Percentiles rank a stretch among this genome's conserved stretches.
phyloP scores from a whole-genome alignment of 2,888 invertebrate species.

The Drepanosiphum platanoidis region DNA sequence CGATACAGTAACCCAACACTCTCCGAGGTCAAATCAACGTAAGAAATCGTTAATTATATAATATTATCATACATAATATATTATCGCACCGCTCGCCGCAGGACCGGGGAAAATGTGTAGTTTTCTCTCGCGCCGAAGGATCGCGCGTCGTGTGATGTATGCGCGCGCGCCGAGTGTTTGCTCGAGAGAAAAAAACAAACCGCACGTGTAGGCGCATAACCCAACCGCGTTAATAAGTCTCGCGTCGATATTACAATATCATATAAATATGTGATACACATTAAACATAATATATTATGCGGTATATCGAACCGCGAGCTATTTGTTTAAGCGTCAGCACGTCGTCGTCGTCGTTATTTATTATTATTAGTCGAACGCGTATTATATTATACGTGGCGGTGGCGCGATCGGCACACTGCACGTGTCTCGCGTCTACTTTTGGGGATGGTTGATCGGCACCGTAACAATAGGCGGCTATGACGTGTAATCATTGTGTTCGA shows the following conservation, averaged over 20 bases:
- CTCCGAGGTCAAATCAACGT: constrained; percentile 11
- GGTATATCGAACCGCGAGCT: background rate
- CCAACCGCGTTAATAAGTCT: no score
- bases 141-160: no score
- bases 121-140: background rate
- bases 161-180: constrained; percentile 9
- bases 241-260: no score
- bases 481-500: no score
- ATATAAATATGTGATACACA: no score
- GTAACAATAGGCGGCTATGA: no score
- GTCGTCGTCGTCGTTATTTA: background rate
- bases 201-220: constrained; percentile 21
- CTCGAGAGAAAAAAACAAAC: constrained; percentile 7
- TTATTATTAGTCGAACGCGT: background rate
- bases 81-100: no score
- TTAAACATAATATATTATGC: background rate
- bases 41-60: constrained; percentile 30
- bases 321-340: background rate
- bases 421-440: no score
- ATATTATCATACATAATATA: no score
- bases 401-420: no score
- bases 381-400: background rate
- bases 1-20: background rate
- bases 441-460: no score
- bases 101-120: background rate